Base-by-base conservation (phyloP, 1,140 invertebrate genomes). In the Helicoverpa zea region DNA sequence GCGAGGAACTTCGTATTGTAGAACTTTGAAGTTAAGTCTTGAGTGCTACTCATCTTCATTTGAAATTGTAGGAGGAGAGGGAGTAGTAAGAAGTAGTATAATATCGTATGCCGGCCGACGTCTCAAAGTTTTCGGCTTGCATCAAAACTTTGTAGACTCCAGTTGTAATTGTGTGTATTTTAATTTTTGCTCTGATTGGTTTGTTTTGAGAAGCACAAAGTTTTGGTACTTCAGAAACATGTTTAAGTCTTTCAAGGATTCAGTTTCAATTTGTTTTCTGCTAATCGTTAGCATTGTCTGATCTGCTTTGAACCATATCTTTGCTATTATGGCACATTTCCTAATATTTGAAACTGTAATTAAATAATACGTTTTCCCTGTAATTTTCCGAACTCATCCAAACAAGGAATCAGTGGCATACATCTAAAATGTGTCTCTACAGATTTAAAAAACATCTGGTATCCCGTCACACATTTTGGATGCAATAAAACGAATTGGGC, bases 1-100 rank as follows among this genome's bases (percentile, higher is more conserved):
- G 66, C 49, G 23, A 70, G 66, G 52, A 70, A 70, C 66, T 70
- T 70, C 30, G 66, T 14, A 70, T n/a, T 70, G 35, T 70, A 52
- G 66, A 70, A 70, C 18, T 70, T 70, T n/a, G 49, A 2, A 70
- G 49, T 70, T 70, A 52, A 51, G 49, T 29, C 66, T 52, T 70
- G 66, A 70, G 47, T 54, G 49, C 66, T 70, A 54, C 47, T 70
- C 47, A 51, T 70, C 66, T 70, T 51, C 66, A 70, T 51, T 70
- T 54, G 66, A 29, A 52, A 70, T 54, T 70, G 66, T 70, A 70
- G 47, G 47, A 23, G 47, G 11, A 18, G 5, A 29, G 30, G 61
- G 13, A 29, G 30, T 23, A 43, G 30, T 64, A 43, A 52, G 66
- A 30, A 70, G 66, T 70, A 29, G 66, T 70, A 30, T 70, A 70